These are phyloP conservation scores for Pharmacophagus antenor DNA, from an alignment of 2,888 invertebrate genomes.

Conservation along the genomic window DNA sequence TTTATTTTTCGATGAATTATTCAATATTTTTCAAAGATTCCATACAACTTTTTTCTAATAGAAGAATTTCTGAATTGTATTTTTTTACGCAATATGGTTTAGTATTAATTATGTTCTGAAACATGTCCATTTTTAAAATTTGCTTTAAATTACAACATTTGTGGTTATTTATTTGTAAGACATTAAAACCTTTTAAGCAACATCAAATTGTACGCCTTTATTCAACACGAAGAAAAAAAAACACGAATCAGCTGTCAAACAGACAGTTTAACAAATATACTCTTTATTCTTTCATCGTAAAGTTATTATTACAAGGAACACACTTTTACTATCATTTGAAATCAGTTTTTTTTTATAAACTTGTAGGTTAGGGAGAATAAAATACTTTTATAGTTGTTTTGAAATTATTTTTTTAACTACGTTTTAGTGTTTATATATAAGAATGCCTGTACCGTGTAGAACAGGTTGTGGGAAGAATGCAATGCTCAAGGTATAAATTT, in stretches of 20 bases:
- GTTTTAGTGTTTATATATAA: constrained; percentile 29
- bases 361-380: not conserved
- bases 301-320: not conserved
- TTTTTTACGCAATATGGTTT: too few relatives aligned
- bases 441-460: constrained; percentile 86
- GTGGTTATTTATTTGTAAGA: too few relatives aligned
- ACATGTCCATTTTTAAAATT: not conserved
- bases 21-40: too few relatives aligned
- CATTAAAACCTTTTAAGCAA: too few relatives aligned
- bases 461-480: constrained; percentile 88
- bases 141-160: not conserved
- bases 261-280: not conserved
- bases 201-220: too few relatives aligned
- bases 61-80: too few relatives aligned
- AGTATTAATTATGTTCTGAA: too few relatives aligned
- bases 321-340: not conserved
- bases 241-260: not conserved
- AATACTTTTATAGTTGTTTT: not conserved
- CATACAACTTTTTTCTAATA: too few relatives aligned
- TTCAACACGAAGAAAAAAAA: not conserved
- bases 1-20: too few relatives aligned
- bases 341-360: not conserved
- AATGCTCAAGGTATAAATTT: constrained; percentile 83
- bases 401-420: not conserved
- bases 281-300: not conserved